phyloP scores from a whole-genome alignment of 2,888 invertebrate species.

The Antitype chi region DNA sequence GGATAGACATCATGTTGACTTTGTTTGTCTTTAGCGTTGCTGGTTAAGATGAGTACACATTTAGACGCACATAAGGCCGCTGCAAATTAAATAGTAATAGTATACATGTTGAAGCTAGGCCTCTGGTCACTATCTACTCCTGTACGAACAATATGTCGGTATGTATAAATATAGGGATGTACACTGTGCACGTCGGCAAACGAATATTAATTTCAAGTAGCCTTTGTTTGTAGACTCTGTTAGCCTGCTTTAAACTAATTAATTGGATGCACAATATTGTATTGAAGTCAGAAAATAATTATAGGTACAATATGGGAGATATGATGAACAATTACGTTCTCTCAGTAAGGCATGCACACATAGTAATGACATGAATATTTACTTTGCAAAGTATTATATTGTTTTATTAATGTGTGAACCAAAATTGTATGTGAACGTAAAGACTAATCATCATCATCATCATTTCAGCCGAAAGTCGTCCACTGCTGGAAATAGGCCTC shows the following conservation, averaged over 20 bases:
- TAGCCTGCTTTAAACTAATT: slow-evolving; percentile 38
- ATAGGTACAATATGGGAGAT: neutral
- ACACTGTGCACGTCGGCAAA: slow-evolving; percentile 15
- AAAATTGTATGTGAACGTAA: no score
- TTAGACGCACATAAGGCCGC: neutral
- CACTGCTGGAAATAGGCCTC: no score
- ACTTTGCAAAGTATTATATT: no score
- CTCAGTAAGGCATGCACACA: neutral
- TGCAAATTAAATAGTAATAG: neutral
- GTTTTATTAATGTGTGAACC: no score
- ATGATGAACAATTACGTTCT: neutral
- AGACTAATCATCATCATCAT: no score
- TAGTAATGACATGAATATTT: no score
- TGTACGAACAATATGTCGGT: neutral
- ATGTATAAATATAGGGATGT: slow-evolving; percentile 10
- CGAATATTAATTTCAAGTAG: slow-evolving; percentile 54
- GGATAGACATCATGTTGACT: no score
- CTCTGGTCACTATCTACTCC: slow-evolving; percentile 13
- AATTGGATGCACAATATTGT: slow-evolving; percentile 25
- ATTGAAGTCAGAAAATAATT: slow-evolving; percentile 15
- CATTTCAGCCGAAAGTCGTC: no score
- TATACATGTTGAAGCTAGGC: neutral
- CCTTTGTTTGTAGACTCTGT: slow-evolving; percentile 34
- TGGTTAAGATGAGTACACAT: neutral
- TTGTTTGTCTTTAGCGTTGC: neutral